Evolutionary conservation across 2,797 vertebrate species (phyloP).

Genomic region (Spea hammondii): DNA sequence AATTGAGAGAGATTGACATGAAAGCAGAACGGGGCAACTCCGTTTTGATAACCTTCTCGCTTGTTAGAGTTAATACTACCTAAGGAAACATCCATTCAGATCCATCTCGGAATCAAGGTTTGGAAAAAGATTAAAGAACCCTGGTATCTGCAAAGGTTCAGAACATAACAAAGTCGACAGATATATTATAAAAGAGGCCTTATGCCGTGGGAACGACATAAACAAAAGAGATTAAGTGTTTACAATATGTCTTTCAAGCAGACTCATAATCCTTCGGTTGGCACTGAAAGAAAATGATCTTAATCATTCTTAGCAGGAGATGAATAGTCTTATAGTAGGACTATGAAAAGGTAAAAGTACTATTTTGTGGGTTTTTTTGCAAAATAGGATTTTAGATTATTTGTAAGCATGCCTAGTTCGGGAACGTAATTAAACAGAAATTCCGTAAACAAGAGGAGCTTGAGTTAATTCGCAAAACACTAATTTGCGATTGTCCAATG

Average conservation of each 20-base stretch:
- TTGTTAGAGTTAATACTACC: slow-evolving; percentile 28
- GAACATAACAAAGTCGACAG: slow-evolving; percentile 57
- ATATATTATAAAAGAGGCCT: slow-evolving; percentile 58
- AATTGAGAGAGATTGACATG: too few relatives aligned
- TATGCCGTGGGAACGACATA: slow-evolving; percentile 55
- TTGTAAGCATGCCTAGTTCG: too few relatives aligned
- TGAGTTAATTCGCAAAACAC: too few relatives aligned
- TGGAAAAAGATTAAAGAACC: slow-evolving; percentile 65
- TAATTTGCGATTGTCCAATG: too few relatives aligned
- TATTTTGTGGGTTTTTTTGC: too few relatives aligned
- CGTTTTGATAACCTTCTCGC: slow-evolving; percentile 58
- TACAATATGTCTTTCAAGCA: slow-evolving; percentile 61
- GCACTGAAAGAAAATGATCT: slow-evolving; percentile 67
- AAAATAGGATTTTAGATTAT: too few relatives aligned
- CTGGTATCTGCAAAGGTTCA: slow-evolving; percentile 56
- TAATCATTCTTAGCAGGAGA: slow-evolving; percentile 60
- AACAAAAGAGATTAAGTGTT: slow-evolving; percentile 61
- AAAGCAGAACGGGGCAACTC: neutral
- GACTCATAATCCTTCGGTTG: slow-evolving; percentile 56
- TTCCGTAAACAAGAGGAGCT: too few relatives aligned
- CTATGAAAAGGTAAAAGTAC: slow-evolving; percentile 39
- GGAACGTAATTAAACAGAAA: too few relatives aligned
- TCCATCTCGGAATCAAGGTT: slow-evolving; percentile 57
- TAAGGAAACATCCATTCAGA: slow-evolving; percentile 50
- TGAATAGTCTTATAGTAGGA: slow-evolving; percentile 51